A percentile compares a stretch with the other conserved stretches of the same genome.
These are phyloP conservation scores for Julus scandinavius DNA, from an alignment of 2,888 invertebrate genomes.

Conservation along the genomic window DNA sequence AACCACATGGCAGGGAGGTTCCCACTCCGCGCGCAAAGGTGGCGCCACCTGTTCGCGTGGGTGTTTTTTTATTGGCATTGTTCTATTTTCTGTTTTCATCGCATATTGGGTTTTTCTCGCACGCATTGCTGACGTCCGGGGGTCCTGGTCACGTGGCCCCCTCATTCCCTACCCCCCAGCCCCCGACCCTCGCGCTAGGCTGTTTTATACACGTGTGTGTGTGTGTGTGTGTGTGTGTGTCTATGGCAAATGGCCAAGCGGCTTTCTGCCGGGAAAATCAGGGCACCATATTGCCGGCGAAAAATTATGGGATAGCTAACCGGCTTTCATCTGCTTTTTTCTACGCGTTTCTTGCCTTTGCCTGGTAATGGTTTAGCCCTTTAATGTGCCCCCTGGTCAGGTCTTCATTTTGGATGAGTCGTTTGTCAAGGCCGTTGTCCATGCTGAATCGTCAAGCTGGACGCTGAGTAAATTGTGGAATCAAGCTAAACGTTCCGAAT, in stretches of 20 bases:
- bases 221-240: no score
- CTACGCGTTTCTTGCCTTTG: not conserved
- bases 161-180: not conserved
- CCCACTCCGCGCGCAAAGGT: not conserved
- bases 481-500: not conserved
- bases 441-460: not conserved
- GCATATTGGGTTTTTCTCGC: not conserved
- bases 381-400: not conserved
- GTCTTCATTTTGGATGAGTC: not conserved
- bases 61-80: not conserved
- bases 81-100: conserved; percentile 1
- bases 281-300: not conserved
- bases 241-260: not conserved
- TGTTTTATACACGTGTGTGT: not conserved
- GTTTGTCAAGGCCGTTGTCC: not conserved
- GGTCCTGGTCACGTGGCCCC: not conserved
- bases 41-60: conserved; percentile 1
- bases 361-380: not conserved
- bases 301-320: not conserved
- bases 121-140: not conserved
- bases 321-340: not conserved
- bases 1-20: not conserved
- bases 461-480: not conserved
- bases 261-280: not conserved
- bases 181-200: not conserved